Percentiles rank a stretch among this genome's conserved stretches.
Conservation (phyloP, 2,113 vertebrate genomes). For the Patagioenas fasciata region DNA sequence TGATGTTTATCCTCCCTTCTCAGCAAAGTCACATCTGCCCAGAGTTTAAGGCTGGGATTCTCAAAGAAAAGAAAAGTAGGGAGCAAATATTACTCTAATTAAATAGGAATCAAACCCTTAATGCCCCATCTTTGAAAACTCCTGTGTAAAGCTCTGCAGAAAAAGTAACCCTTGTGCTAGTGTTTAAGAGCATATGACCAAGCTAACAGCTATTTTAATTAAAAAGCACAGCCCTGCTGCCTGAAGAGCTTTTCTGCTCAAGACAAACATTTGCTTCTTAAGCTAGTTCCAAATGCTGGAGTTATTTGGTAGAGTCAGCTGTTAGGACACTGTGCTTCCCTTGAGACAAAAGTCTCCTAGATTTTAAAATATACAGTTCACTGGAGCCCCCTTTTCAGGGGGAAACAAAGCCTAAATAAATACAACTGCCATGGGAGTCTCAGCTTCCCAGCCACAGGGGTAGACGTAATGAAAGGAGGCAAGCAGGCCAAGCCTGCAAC, state of each 20-base stretch:
- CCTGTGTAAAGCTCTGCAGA: slow-evolving; percentile 25
- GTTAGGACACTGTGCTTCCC: neutral
- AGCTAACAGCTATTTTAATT: slow-evolving; percentile 55
- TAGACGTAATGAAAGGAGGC: neutral
- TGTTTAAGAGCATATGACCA: slow-evolving; percentile 40
- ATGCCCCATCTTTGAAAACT: neutral
- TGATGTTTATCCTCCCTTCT: slow-evolving; percentile 38
- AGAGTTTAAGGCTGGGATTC: slow-evolving; percentile 16
- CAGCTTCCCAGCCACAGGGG: neutral
- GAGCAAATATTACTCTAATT: slow-evolving; percentile 45
- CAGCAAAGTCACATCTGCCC: neutral
- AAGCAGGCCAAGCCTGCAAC: neutral
- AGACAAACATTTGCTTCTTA: slow-evolving; percentile 61
- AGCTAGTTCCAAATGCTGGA: neutral
- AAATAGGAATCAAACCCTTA: neutral
- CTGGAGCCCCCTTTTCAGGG: slow-evolving; percentile 11
- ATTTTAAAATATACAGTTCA: slow-evolving; percentile 33
- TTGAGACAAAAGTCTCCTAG: slow-evolving; percentile 14
- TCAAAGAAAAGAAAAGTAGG: neutral
- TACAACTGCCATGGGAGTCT: slow-evolving; percentile 7
- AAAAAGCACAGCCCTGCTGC: slow-evolving; percentile 21
- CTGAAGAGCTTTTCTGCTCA: slow-evolving; percentile 53
- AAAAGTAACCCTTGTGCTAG: slow-evolving; percentile 31
- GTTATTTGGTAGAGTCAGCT: slow-evolving; percentile 41
- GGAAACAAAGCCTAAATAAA: slow-evolving; percentile 52